Base-by-base conservation (phyloP, 2,797 vertebrate species). In the Coregonus ussuriensis region DNA sequence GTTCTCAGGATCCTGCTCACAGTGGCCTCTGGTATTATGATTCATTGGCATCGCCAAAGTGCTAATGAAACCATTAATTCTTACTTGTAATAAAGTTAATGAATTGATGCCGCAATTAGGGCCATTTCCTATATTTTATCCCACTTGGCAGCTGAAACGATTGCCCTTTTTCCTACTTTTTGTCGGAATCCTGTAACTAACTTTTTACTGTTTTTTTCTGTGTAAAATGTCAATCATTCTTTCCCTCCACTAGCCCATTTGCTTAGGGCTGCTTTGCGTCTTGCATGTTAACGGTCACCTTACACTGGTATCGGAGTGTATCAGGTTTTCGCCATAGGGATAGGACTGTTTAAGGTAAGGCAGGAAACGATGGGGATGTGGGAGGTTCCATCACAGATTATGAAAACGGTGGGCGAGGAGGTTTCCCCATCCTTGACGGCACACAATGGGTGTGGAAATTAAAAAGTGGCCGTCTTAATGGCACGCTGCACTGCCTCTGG, bases 31-130 rank as follows among this genome's bases (percentile, higher is more conserved):
- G 81, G 77, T 86, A 89, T 89, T 88, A 86, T 93, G 89, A 93
- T 94, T 92, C 90, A 93, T 92, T 84, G 79, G 88, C 81, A 74
- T 85, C 78, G 88, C 75, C 80, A 65, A 74, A 79, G 80, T 83
- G 76, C 87, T 93, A 93, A 94, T 93, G 88, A 89, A 92, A 93
- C 90, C 80, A 93, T 94, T 88, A 82, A 93, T 94, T 94, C 72
- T 86, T 88, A 87, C 83, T 88, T 88, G 87, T 89, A 86, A 85
- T 84, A 87, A 77, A 85, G 83, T 86, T 91, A 94, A 94, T 93
- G 90, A 91, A 91, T 92, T 88, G 81, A 89, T 89, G 89, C 84
- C 75, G 87, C 88, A 88, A 92, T 94, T 92, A 93, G 88, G 76
- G 51, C 75, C 1, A 6, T 16, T 9, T 35, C 62, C 72, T 84